Base-by-base conservation (phyloP, 2,888 invertebrate genomes). In the Drosophila maculinotata region DNA sequence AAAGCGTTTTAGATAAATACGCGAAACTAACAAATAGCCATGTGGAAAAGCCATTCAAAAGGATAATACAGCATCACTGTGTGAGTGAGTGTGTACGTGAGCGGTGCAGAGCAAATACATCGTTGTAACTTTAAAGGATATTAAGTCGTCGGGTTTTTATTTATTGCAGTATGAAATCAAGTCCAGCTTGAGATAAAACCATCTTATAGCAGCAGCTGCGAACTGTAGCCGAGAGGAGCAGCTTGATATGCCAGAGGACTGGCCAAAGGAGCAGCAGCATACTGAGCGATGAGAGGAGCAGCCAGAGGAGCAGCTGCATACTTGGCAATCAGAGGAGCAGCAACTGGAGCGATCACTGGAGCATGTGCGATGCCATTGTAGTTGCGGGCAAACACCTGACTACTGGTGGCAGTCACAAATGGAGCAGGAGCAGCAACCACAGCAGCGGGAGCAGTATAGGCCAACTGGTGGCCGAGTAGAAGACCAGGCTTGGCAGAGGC, bases 321-420 rank as follows among this genome's bases (percentile, higher is more conserved):
- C 20, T 10, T 28, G 20, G 57, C 57, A 12, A 41, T 10, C 49
- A 52, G 15, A 5, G 64, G 47, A 20, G 57, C 49, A 17, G 69
- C 59, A 31, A 76, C 38, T 12, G 69, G 67, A 26, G 57, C 66
- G 12, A 52, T 15, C 15, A 71, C 45, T 3, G 77, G 78, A 23
- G 73, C 71, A 15, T 64, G 17, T 0, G 87, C 84, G 31, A 86
- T 80, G 8, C 84, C 82, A 73, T 88, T 88, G 68, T 65, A 75
- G 52, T 89, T 88, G 15, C 84, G 67, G 20, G 85, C 81, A 59
- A 88, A 33, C 49, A 79, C 74, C 58, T 88, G 88, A 15, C 79
- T 85, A 10, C 88, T 87, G 33, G 86, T 85, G 14, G 81, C 28
- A 17, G 54, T 54, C 33, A 56, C 64, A 33, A 17, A 12, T 0